These are phyloP conservation scores for Notodonta dromedarius DNA, from an alignment of 2,888 invertebrate species.

Conservation along the genomic window DNA sequence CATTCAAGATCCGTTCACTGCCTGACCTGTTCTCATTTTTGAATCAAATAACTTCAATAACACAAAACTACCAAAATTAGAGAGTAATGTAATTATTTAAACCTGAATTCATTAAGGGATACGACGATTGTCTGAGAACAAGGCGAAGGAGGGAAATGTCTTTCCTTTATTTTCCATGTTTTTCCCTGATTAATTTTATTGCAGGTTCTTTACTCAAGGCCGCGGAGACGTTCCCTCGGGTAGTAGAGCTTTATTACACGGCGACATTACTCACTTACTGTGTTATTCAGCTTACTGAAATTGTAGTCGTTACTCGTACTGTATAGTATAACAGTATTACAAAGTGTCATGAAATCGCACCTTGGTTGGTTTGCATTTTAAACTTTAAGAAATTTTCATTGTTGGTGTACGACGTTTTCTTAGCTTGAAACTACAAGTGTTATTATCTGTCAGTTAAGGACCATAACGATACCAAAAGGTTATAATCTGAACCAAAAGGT, in stretches of 20 bases:
- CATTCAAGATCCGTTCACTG: too few species aligned
- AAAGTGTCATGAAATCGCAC: too few species aligned
- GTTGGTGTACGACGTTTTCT: too few species aligned
- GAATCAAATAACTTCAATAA: too few species aligned
- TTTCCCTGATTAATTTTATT: conserved; percentile 3
- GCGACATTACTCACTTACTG: not conserved
- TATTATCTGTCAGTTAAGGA: too few species aligned
- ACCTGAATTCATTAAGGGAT: not conserved
- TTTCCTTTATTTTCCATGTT: not conserved
- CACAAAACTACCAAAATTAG: not conserved
- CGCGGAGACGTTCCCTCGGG: not conserved
- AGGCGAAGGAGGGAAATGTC: not conserved
- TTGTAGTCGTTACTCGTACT: not conserved
- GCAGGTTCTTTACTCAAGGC: not conserved
- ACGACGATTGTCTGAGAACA: not conserved
- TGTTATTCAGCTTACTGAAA: conserved; percentile 4
- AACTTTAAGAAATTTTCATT: too few species aligned
- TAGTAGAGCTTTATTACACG: not conserved
- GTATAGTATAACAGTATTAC: not conserved
- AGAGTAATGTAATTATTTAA: not conserved
- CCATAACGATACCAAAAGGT: too few species aligned
- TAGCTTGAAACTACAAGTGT: too few species aligned
- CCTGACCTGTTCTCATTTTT: too few species aligned
- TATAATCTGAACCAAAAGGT: too few species aligned
- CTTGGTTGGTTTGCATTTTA: too few species aligned